Evolutionary conservation across 2,888 invertebrate species (phyloP).

Genomic region (Acleris holmiana): DNA sequence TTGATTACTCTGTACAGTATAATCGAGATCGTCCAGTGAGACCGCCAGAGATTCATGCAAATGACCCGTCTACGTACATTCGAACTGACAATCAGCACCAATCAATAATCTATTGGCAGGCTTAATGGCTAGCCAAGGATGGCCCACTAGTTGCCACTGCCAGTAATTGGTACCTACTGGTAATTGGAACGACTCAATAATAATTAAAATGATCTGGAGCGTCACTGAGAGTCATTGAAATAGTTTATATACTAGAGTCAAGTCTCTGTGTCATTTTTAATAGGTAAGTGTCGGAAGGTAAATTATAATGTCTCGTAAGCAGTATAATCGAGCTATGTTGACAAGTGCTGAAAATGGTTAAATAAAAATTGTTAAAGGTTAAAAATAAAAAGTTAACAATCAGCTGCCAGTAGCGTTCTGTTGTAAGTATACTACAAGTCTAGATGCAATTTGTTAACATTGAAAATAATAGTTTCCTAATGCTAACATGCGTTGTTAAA

Average conservation of each 20-base stretch:
- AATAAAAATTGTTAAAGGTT: no score
- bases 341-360: no score
- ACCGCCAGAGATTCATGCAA: slow-evolving; percentile 78
- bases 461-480: no score
- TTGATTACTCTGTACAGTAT: slow-evolving; percentile 66
- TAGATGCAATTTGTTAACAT: no score
- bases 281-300: background rate
- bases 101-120: slow-evolving; percentile 83
- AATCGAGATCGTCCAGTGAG: slow-evolving; percentile 72
- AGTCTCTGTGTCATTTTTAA: slow-evolving; percentile 12
- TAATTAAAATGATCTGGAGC: slow-evolving; percentile 70
- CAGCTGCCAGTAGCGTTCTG: no score
- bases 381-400: no score
- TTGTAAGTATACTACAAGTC: no score
- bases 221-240: slow-evolving; percentile 49
- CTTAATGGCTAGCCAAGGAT: slow-evolving; percentile 82
- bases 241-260: slow-evolving; percentile 40
- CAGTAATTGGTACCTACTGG: slow-evolving; percentile 70
- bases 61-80: slow-evolving; percentile 66
- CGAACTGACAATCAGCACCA: slow-evolving; percentile 79
- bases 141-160: slow-evolving; percentile 49
- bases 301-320: background rate
- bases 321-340: no score
- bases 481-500: no score
- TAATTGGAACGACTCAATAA: slow-evolving; percentile 66